Evolutionary conservation across 1,140 invertebrate species (phyloP), one percentile per base, ranked within the genome.

Genomic region (Eriosoma lanigerum): DNA sequence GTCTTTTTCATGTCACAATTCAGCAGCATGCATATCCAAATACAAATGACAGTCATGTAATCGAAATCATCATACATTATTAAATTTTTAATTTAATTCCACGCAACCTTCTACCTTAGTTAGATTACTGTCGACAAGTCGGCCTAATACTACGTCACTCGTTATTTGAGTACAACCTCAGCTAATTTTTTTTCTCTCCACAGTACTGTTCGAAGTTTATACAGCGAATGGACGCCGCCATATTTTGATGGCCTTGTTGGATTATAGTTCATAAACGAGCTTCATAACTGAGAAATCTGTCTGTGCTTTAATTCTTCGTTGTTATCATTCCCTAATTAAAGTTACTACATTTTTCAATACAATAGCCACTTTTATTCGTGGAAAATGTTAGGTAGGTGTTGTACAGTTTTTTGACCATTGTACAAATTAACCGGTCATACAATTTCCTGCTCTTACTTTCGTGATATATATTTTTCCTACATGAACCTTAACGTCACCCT

Each of bases 201-300:
- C 73, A 29, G 54, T 38, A 44, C 17, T 78, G 4, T 10, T 78
- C 5, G 26, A 54, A 6, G 54, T 60, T 12, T 58, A 38, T 17
- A 32, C 52, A n/a, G 21, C 73, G 1, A 29, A 78, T 78, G 73
- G 52, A 21, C 26, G 19, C 19, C 56, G 38, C 17, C 26, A 78
- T 9, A 29, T 15, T 5, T 24, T 78, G 9, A 29, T 54, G n/a
- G 73, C 73, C 1, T 15, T 78, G 12, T 38, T 78, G n/a, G 73
- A 78, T 38, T 50, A 15, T 58, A 54, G 50, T 24, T 54, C 73
- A 32, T 26, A 58, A 44, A 26, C 29, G 60, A 44, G 52, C 19
- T 78, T 78, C 19, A 78, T 78, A 2, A 78, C 54, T 9, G 56
- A 78, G 60, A 17, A 29, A 21, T 58, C 50, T 44, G 73, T 32